These are phyloP conservation scores for Engraulis encrasicolus DNA, from an alignment of 2,113 vertebrate genomes.

Conservation along the genomic window DNA sequence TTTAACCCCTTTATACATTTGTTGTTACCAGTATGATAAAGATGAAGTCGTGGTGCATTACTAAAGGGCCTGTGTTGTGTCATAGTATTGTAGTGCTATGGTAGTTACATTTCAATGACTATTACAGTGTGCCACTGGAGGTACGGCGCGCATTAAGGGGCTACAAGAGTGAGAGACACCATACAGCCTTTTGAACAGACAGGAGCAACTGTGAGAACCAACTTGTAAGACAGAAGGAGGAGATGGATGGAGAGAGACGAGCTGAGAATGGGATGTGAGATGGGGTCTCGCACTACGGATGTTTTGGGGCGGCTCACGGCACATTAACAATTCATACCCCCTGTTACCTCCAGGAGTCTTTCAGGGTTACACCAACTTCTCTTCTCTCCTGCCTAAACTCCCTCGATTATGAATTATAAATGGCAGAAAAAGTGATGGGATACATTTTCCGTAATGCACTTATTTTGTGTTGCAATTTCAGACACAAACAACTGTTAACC, in stretches of 20 bases:
- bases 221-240: neutral
- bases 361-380: neutral
- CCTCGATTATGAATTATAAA: neutral
- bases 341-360: neutral
- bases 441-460: neutral
- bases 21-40: too few species aligned
- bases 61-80: too few species aligned
- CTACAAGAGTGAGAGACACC: too few species aligned
- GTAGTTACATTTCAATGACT: too few species aligned
- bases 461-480: neutral
- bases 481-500: conserved; percentile 22
- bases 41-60: too few species aligned
- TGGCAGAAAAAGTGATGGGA: neutral
- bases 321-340: neutral
- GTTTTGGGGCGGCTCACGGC: neutral
- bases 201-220: too few species aligned
- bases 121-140: too few species aligned
- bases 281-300: neutral
- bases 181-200: too few species aligned
- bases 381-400: neutral
- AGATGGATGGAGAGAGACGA: neutral
- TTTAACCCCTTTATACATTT: too few species aligned
- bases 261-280: neutral
- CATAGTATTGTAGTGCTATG: too few species aligned
- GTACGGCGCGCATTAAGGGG: too few species aligned